phyloP scores from a whole-genome alignment of 1,140 invertebrate species.

The Aleiodes sp. region DNA sequence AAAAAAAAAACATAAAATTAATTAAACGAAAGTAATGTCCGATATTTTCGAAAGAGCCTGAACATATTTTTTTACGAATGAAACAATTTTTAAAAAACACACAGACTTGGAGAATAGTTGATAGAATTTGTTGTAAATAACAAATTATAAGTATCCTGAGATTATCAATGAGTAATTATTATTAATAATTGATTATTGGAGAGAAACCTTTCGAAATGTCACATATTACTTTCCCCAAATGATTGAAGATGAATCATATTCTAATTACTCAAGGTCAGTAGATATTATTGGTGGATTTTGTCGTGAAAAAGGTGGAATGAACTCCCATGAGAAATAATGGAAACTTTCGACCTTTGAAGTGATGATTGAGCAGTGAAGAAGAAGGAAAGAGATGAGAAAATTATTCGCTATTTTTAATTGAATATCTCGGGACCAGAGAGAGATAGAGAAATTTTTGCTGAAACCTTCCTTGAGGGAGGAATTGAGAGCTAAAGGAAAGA shows the following conservation, averaged over 20 bases:
- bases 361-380: too few relatives aligned
- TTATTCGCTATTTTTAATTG: too few relatives aligned
- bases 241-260: background rate
- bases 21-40: conserved; percentile 34
- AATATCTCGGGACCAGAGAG: too few relatives aligned
- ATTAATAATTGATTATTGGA: background rate
- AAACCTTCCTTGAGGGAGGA: too few relatives aligned
- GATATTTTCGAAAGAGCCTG: conserved; percentile 36
- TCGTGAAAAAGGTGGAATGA: too few relatives aligned
- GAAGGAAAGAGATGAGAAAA: too few relatives aligned
- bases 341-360: too few relatives aligned
- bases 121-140: background rate
- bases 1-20: background rate
- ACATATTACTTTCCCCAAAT: conserved; percentile 34
- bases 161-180: background rate
- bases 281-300: too few relatives aligned
- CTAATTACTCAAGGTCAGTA: background rate
- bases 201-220: conserved; percentile 36
- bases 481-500: too few relatives aligned
- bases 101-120: background rate
- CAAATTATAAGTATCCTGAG: too few relatives aligned
- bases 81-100: conserved; percentile 17
- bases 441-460: too few relatives aligned
- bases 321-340: too few relatives aligned
- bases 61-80: conserved; percentile 37